Evolutionary conservation across 2,113 vertebrate species (phyloP).

Genomic region (Gobio gobio): DNA sequence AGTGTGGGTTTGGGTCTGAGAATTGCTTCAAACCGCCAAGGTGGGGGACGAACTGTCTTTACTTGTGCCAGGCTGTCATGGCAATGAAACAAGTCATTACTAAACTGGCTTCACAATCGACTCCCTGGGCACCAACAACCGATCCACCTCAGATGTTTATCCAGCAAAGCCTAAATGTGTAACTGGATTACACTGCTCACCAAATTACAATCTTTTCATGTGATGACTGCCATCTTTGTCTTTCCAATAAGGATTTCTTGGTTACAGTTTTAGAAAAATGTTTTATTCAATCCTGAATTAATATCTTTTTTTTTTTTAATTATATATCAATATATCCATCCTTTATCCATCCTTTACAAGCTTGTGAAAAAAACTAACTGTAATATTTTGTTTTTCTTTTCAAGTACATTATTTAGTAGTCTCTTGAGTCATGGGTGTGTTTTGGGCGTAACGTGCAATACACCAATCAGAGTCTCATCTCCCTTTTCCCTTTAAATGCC

Average conservation of each 20-base stretch:
- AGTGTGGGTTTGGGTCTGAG: conserved; percentile 24
- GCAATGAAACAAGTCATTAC: conserved; percentile 42
- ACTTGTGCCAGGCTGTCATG: conserved; percentile 25
- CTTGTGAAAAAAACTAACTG: not conserved
- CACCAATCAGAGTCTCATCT: too few species aligned
- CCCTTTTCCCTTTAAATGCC: too few species aligned
- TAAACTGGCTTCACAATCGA: conserved; percentile 31
- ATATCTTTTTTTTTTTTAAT: too few species aligned
- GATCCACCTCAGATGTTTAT: conserved; percentile 46
- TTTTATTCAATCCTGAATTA: not conserved
- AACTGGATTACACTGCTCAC: conserved; percentile 38
- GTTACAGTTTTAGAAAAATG: not conserved
- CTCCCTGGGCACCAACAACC: conserved; percentile 7
- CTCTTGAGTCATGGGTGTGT: too few species aligned
- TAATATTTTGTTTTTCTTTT: not conserved
- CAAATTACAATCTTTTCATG: conserved; percentile 22
- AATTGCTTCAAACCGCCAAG: conserved; percentile 23
- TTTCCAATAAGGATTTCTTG: not conserved
- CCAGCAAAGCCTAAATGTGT: conserved; percentile 30
- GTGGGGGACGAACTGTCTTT: conserved; percentile 17
- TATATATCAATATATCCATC: too few species aligned
- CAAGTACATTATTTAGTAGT: not conserved
- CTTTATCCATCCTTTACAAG: not conserved
- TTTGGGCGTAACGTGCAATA: too few species aligned
- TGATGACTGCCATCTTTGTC: conserved; percentile 25